phyloP scores from a whole-genome alignment of 2,113 vertebrate species.

The Thryonomys swinderianus region DNA sequence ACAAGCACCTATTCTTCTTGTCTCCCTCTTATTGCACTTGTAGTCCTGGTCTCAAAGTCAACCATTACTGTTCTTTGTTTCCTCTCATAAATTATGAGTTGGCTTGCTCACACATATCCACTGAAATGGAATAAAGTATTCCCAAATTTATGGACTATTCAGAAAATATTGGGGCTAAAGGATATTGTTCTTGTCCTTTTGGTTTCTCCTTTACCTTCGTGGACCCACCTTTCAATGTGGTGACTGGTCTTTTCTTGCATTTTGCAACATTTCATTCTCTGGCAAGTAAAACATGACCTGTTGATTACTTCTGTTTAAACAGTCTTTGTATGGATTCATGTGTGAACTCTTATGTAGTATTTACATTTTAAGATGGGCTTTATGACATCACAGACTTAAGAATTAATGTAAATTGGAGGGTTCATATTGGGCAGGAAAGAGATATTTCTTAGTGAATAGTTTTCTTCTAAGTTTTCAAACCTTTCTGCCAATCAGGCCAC shows the following conservation, averaged over 20 bases:
- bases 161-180: background rate
- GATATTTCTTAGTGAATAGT: background rate
- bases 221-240: background rate
- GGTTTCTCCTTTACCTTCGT: background rate
- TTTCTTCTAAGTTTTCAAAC: background rate
- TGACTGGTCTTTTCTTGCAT: background rate
- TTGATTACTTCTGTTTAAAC: background rate
- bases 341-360: background rate
- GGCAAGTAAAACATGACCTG: background rate
- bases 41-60: background rate
- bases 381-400: background rate
- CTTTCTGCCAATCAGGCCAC: background rate
- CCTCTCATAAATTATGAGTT: background rate
- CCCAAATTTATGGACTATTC: background rate
- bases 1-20: background rate
- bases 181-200: background rate
- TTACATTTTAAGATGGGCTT: conserved; percentile 34
- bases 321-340: conserved; percentile 19
- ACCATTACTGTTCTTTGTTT: background rate
- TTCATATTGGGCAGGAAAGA: background rate
- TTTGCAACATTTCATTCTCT: background rate
- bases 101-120: background rate
- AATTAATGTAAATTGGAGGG: conserved; percentile 28
- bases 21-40: background rate
- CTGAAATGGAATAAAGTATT: background rate